Base-by-base conservation (phyloP, 2,888 invertebrate genomes). In the Molanna angustata region DNA sequence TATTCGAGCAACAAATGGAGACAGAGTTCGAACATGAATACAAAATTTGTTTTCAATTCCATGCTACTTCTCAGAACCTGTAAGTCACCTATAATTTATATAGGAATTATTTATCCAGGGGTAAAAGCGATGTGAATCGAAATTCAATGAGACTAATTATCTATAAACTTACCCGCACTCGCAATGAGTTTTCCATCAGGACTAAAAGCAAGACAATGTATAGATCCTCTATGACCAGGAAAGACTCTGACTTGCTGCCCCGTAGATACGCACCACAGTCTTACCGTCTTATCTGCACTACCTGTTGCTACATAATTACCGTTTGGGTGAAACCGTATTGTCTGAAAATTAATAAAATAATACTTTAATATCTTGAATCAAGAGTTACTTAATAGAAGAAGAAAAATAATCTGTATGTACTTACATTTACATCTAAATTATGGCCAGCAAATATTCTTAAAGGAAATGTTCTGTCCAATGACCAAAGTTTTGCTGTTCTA, bases 241-340 rank as follows among this genome's bases (percentile, higher is more conserved):
- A 92, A 83, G 33, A 94, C 82, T 48, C 96, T 80, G 59, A 92
- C 84, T 44, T 90, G 77, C 61, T 85, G 85, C 9, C 90, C 93
- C 65, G 90, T 89, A 56, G 88, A 85, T 47, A 91, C 82, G 61
- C 84, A 86, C 94, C 94, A 96, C 63, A 96, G 72, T 22, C 94
- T 82, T 42, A 94, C 85, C 32, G 88, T 88, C 66, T 87, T 86
- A 74, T 96, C 96, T n/a, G 87, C 83, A 1, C 94, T 91, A 7
- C 94, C 95, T 0, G 92, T 90, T 31, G 92, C 94, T 61, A 95
- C 67, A 68, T 96, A 95, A 62, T 86, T 83, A 61, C 89, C 87
- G 71, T 94, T 96, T 0, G 94, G 93, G 74, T 96, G 96, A 73
- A 96, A 94, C 64, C 86, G 85, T n/a, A 91, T 80, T 66, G 86